Percentiles rank a stretch among this genome's conserved stretches.
These are phyloP conservation scores for Spinus pinus DNA, from an alignment of 2,797 vertebrate species.

Conservation along the genomic window DNA sequence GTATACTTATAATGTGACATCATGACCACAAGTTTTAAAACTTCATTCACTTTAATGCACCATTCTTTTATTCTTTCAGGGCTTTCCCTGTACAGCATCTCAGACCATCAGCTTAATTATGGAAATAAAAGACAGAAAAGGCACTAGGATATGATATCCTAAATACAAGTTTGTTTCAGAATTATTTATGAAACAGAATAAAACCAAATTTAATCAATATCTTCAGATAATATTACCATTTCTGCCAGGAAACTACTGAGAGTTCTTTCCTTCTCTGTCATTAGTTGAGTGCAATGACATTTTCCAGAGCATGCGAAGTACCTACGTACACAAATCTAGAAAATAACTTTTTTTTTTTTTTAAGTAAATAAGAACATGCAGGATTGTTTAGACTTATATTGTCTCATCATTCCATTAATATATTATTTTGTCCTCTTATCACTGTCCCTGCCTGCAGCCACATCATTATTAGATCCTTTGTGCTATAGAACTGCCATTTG, in stretches of 20 bases:
- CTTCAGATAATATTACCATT: neutral
- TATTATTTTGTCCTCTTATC: neutral
- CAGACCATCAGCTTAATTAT: neutral
- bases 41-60: neutral
- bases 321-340: neutral
- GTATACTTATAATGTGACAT: neutral
- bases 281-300: neutral
- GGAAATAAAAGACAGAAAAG: constrained; percentile 17
- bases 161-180: neutral
- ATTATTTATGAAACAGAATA: constrained; percentile 7
- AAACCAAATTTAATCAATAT: neutral
- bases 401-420: neutral
- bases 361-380: neutral
- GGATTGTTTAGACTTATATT: neutral
- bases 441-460: neutral
- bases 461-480: neutral
- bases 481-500: neutral
- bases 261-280: neutral
- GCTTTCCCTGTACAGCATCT: neutral
- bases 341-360: neutral
- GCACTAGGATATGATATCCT: neutral
- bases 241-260: neutral
- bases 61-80: neutral
- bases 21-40: neutral
- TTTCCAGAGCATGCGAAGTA: neutral